These are phyloP conservation scores for Drosophila sechellia DNA, from an alignment of 1,140 invertebrate species.

Conservation along the genomic window DNA sequence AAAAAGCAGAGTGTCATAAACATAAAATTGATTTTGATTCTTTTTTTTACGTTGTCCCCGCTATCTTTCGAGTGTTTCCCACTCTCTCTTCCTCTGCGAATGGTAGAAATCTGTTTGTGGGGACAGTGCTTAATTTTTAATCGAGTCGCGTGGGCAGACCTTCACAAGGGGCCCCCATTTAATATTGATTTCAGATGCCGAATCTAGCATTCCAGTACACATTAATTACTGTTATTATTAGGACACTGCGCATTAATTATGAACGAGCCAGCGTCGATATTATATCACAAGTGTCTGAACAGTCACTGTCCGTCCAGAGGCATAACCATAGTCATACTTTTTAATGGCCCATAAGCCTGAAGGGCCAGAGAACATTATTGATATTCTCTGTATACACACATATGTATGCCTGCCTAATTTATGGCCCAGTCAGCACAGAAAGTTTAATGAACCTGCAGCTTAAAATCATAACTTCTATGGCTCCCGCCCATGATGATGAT, in stretches of 20 bases:
- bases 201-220: slow-evolving; percentile 40
- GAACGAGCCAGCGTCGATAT: slow-evolving; percentile 51
- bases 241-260: slow-evolving; percentile 72
- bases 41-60: slow-evolving; percentile 10
- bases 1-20: slow-evolving; percentile 65
- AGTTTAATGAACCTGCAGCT: slow-evolving; percentile 70
- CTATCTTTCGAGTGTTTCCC: slow-evolving; percentile 42
- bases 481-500: slow-evolving; percentile 30
- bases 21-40: slow-evolving; percentile 75
- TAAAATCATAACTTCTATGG: slow-evolving; percentile 41
- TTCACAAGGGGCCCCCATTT: slow-evolving; percentile 5
- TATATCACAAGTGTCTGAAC: slow-evolving; percentile 57
- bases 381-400: slow-evolving; percentile 21
- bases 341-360: slow-evolving; percentile 49
- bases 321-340: slow-evolving; percentile 57
- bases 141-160: slow-evolving; percentile 56
- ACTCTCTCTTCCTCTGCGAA: slow-evolving; percentile 20
- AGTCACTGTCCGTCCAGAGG: slow-evolving; percentile 10
- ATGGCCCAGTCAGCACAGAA: slow-evolving; percentile 49
- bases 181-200: slow-evolving; percentile 62
- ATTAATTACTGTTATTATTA: slow-evolving; percentile 78
- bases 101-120: slow-evolving; percentile 28
- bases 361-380: slow-evolving; percentile 36
- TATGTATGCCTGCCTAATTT: slow-evolving; percentile 52
- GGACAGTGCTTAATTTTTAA: slow-evolving; percentile 50